A percentile compares a stretch with the other conserved stretches of the same genome.
These are phyloP conservation scores for Trachelus troglodyta DNA, from an alignment of 2,888 invertebrate genomes.

Conservation along the genomic window DNA sequence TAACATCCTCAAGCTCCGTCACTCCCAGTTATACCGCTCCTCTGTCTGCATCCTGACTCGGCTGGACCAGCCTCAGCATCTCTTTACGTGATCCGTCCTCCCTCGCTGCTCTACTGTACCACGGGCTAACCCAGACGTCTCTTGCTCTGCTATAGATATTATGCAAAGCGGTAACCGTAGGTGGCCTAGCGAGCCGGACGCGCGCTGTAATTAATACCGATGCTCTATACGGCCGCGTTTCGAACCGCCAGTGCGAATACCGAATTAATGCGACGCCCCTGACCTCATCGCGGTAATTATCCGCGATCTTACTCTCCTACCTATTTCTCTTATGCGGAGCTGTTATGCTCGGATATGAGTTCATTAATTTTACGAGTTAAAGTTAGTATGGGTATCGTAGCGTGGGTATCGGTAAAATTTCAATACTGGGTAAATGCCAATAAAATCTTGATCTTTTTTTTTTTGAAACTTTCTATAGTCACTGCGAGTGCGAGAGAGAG, in stretches of 20 bases:
- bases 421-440: neutral
- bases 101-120: conserved; percentile 37
- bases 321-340: neutral
- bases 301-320: conserved; percentile 12
- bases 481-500: too few relatives aligned
- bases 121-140: neutral
- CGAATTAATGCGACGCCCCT: conserved; percentile 33
- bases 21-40: neutral
- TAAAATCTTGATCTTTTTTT: neutral
- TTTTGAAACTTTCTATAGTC: neutral
- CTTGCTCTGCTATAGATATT: conserved; percentile 35
- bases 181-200: conserved; percentile 51
- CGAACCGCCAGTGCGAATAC: conserved; percentile 25
- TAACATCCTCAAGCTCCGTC: neutral
- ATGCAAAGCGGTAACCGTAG: conserved; percentile 59
- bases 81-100: conserved; percentile 13
- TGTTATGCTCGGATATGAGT: neutral
- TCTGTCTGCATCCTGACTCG: neutral
- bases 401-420: neutral
- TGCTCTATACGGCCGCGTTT: conserved; percentile 25
- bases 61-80: neutral
- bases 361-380: neutral
- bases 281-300: conserved; percentile 39
- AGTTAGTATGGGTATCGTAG: neutral
- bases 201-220: conserved; percentile 52